Evolutionary conservation across 2,113 vertebrate species (phyloP), one percentile per base, ranked within the genome.

Genomic region (Gnathonemus longibarbis): DNA sequence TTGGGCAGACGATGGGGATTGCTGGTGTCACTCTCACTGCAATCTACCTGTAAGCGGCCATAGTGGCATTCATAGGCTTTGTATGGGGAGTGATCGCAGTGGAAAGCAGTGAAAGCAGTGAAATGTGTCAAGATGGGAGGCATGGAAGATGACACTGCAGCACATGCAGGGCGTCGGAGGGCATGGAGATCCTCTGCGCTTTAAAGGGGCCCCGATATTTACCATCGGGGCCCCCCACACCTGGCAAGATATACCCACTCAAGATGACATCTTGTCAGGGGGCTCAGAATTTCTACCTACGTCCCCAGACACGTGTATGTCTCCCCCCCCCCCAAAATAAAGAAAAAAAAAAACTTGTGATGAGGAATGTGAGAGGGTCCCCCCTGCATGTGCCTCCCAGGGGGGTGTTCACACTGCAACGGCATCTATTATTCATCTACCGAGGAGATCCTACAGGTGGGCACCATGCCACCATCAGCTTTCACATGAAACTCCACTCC

Each of bases 361-460:
- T n/a, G n/a, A 84, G 42, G 17, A 84, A 84, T 21, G 17, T 45
- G 80, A 45, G 21, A 45, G 19, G 2, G 11, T 31, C 80, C 21
- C 31, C 45, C 45, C 2, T 3, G 3, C 39, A 24, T 53, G 66
- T 11, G 13, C 70, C 70, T 52, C 70, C 70, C 27, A 35, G 24
- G 9, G 70, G 48, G 48, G 27, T 83, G 48, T 89, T 89, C 53
- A 80, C 88, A 83, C 50, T 56, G 70, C 21, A 83, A 35, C 8
- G 1, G 6, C 88, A 45, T 45, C 89, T 84, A 89, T 62, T 53
- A 89, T 48, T 89, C n/a, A 89, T 31, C 35, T 45, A 31, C 74
- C 24, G 1, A 27, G 50, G 89, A 52, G 52, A 15, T 31, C 3
- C 39, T 35, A 35, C 42, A 46, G 15, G 24, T 49, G 8, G 3